phyloP scores from a whole-genome alignment of 1,140 invertebrate species.

The Drosophila sproati region DNA sequence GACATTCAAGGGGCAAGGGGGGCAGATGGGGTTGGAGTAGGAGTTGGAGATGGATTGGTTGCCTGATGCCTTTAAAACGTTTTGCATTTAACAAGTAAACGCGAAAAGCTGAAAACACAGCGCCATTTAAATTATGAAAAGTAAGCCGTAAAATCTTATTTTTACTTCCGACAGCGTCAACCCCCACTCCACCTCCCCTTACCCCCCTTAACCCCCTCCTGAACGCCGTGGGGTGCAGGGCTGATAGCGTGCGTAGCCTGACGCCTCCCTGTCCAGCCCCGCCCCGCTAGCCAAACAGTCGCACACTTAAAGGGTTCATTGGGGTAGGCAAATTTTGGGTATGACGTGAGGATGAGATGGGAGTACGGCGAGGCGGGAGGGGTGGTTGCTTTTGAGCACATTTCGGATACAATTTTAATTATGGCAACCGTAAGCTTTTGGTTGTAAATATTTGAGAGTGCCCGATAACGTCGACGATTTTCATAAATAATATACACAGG shows the following conservation, averaged over 20 bases:
- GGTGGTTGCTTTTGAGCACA: conserved; percentile 40
- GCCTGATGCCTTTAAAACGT: conserved; percentile 40
- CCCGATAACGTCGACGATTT: conserved; percentile 84
- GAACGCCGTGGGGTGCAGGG: conserved; percentile 24
- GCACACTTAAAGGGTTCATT: conserved; percentile 38
- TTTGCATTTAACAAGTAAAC: conserved; percentile 58
- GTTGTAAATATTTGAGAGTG: conserved; percentile 84
- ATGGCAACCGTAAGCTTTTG: conserved; percentile 84
- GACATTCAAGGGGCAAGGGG: not conserved
- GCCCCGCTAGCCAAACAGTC: not conserved
- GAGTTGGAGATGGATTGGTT: not conserved
- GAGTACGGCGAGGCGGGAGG: conserved; percentile 2
- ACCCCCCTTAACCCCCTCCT: not conserved
- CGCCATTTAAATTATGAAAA: conserved; percentile 81
- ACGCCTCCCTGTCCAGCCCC: not conserved
- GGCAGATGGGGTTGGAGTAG: not conserved
- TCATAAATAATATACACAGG: conserved; percentile 82
- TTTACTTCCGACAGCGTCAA: conserved; percentile 55
- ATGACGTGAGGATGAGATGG: not conserved
- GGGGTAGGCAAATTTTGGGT: conserved; percentile 4
- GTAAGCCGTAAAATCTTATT: conserved; percentile 83
- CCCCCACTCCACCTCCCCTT: not conserved
- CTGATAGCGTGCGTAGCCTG: conserved; percentile 27
- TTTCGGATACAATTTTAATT: conserved; percentile 85
- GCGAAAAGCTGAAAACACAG: conserved; percentile 16